Conservation (phyloP, 2,113 vertebrate species). For the Ailuropoda melanoleuca region DNA sequence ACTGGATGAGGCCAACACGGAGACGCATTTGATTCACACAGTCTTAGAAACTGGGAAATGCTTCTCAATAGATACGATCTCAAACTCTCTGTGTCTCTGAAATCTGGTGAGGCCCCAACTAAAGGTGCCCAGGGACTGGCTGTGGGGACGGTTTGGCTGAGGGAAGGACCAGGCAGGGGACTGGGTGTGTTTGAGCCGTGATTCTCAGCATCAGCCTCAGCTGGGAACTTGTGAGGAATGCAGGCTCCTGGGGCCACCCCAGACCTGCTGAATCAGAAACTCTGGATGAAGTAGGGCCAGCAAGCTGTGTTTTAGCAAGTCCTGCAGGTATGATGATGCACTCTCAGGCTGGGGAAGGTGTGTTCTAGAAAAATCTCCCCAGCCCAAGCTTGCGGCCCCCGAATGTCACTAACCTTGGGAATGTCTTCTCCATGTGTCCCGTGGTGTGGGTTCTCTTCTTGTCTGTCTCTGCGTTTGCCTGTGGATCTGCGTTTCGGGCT, state of each 20-base stretch:
- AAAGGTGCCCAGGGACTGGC: not conserved
- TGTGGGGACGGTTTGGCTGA: not conserved
- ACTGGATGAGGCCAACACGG: not conserved
- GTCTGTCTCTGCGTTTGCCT: not conserved
- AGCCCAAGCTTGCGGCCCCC: not conserved
- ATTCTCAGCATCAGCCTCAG: not conserved
- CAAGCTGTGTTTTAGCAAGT: not conserved
- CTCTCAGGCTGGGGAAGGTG: not conserved
- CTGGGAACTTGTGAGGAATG: not conserved
- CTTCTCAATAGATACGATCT: not conserved
- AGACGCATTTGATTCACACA: not conserved
- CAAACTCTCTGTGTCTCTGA: not conserved
- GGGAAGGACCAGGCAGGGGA: not conserved
- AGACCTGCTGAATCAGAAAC: not conserved
- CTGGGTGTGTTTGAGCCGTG: fast-evolving
- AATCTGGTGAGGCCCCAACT: not conserved
- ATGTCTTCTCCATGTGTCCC: not conserved
- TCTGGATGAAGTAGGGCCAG: no score
- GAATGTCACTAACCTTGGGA: not conserved
- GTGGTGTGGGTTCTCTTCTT: not conserved
- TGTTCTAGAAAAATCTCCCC: not conserved
- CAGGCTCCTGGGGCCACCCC: not conserved
- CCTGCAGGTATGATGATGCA: fast-evolving
- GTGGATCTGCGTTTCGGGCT: not conserved
- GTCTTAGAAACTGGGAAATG: not conserved